Conservation (phyloP, 2,888 invertebrate genomes). For the Parochlus steinenii region DNA sequence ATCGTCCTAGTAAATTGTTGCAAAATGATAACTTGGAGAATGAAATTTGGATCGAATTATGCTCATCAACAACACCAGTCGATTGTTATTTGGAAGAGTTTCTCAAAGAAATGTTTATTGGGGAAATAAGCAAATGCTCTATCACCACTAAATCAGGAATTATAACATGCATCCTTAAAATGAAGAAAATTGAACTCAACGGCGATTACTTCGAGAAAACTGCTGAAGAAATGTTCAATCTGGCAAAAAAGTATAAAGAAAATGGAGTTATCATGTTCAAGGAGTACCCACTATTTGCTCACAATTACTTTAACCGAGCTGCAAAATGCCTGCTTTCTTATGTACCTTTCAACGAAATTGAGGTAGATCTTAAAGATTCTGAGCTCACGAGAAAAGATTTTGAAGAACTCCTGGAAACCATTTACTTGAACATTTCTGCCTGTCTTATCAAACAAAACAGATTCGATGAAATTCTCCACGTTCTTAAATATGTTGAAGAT, state of each 20-base stretch:
- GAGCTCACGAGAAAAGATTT: constrained; percentile 32
- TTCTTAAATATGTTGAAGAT: constrained; percentile 36
- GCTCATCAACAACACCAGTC: constrained; percentile 29
- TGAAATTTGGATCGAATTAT: constrained; percentile 23
- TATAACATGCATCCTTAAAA: constrained; percentile 25
- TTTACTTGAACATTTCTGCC: constrained; percentile 70
- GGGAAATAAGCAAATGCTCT: constrained; percentile 31
- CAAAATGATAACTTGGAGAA: constrained; percentile 7
- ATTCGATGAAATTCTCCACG: constrained; percentile 44
- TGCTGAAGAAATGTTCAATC: constrained; percentile 26
- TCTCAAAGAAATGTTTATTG: constrained; percentile 31
- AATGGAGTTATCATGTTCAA: constrained; percentile 46
- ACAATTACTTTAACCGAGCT: constrained; percentile 52
- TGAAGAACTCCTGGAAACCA: constrained; percentile 40
- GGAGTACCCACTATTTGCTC: constrained; percentile 47
- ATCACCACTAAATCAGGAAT: constrained; percentile 23
- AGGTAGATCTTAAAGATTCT: constrained; percentile 23
- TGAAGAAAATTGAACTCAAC: constrained; percentile 26
- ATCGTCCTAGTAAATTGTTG: constrained; percentile 17
- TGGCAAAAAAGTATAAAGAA: constrained; percentile 31
- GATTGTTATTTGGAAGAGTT: constrained; percentile 33
- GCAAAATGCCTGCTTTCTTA: constrained; percentile 55
- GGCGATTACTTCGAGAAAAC: constrained; percentile 30
- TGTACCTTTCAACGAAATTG: constrained; percentile 32
- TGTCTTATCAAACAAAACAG: constrained; percentile 56